Evolutionary conservation across 2,888 invertebrate genomes (phyloP), one percentile per base, ranked within the genome.

Genomic region (Carabus problematicus): DNA sequence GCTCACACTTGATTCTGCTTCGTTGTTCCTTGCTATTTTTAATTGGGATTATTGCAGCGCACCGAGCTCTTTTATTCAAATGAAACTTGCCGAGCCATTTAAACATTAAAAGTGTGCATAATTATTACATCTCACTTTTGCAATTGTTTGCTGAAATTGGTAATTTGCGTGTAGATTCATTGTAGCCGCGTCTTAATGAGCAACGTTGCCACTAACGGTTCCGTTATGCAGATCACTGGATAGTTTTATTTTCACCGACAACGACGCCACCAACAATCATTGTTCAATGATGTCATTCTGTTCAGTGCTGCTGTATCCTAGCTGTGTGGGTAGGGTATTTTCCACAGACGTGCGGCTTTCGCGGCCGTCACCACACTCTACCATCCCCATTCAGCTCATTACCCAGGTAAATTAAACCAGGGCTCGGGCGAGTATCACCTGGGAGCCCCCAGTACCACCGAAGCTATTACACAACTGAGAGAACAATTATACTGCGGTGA

Each of bases 141-240:
- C 77, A 75, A 80, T 80, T 80, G 79, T 80, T 79, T 79, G 59
- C 77, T 75, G 75, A 78, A 81, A 82, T 81, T 80, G 79, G 79
- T 80, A 80, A 80, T 81, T 81, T 80, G 79, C 79, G 80, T 79
- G 79, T 80, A 79, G 70, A 78, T 79, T 79, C 81, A 82, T 81
- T 81, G 77, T 78, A 77, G 77, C 77, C 79, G 78, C 79, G 79
- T 79, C 80, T 78, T 78, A 77, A 76, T 77, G 76, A 76, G 76
- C 78, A 77, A 14, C 63, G 42, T 43, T 39, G 60, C 64, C 64
- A 64, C 58, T 64, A 64, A 70, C 62, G 70, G 54, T 60, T 70
- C 64, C 63, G 64, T 70, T 70, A 64, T 70, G 70, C 64, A 64
- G 64, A 64, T 70, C 52, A 29, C 29, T 29, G 54, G 59, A 63